Conservation (phyloP, 2,888 invertebrate genomes). For the Timema cristinae region DNA sequence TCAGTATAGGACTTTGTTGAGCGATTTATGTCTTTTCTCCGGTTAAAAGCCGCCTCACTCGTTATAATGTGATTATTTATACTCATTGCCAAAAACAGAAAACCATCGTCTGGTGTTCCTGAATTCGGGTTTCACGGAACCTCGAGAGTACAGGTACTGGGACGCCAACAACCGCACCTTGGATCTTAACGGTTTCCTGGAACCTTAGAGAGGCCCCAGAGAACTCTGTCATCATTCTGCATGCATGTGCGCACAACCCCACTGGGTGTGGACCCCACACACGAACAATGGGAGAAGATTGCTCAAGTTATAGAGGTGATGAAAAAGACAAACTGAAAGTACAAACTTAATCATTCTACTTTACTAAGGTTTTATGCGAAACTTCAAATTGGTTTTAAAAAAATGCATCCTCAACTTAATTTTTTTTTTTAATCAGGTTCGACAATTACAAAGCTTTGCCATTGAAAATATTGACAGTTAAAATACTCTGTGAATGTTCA, state of each 20-base stretch:
- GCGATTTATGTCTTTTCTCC: too few species aligned
- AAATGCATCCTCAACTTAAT: too few species aligned
- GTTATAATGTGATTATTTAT: conserved; percentile 25
- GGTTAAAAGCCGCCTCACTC: too few species aligned
- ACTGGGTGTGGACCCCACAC: conserved; percentile 94
- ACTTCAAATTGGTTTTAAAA: too few species aligned
- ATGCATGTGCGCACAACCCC: conserved; percentile 98
- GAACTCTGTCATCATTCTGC: conserved; percentile 71
- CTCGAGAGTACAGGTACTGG: conserved; percentile 92
- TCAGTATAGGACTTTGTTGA: too few species aligned
- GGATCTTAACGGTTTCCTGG: conserved; percentile 66
- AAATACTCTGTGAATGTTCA: too few species aligned
- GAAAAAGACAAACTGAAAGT: too few species aligned
- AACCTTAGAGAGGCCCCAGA: conserved; percentile 53
- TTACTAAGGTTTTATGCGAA: too few species aligned
- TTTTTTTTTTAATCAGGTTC: too few species aligned
- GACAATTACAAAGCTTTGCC: too few species aligned
- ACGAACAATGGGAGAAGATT: conserved; percentile 88
- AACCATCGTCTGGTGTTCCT: conserved; percentile 88
- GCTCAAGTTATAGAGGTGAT: conserved; percentile 75
- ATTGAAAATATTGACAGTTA: too few species aligned
- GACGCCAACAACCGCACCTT: conserved; percentile 63
- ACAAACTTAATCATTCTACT: too few species aligned
- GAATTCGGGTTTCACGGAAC: conserved; percentile 75
- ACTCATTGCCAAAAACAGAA: conserved; percentile 53